Conservation (phyloP, 2,113 vertebrate species). For the Prietella phreatophila region DNA sequence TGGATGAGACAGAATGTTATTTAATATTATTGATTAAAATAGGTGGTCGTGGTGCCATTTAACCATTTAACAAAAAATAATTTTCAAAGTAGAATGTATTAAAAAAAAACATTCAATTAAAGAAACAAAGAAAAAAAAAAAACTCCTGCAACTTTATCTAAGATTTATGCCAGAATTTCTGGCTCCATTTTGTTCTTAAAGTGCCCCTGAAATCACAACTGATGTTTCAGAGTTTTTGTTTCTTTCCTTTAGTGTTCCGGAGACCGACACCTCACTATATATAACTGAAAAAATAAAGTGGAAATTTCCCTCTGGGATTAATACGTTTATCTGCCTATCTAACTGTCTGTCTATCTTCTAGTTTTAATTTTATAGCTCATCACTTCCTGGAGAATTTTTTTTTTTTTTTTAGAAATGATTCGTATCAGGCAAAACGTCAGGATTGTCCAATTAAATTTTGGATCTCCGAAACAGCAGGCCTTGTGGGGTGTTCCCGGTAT, state of each 20-base stretch:
- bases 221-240: neutral
- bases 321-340: neutral
- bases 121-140: too few relatives aligned
- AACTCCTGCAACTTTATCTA: too few relatives aligned
- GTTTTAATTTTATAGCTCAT: neutral
- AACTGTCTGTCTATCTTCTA: neutral
- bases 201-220: too few relatives aligned
- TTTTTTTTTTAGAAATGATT: neutral
- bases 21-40: neutral
- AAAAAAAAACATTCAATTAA: neutral
- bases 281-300: neutral
- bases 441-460: too few relatives aligned
- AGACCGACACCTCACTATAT: too few relatives aligned
- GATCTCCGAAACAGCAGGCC: too few relatives aligned
- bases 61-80: neutral
- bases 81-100: neutral
- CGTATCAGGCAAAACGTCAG: neutral
- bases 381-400: neutral
- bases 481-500: too few relatives aligned
- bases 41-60: neutral
- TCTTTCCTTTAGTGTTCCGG: neutral
- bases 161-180: too few relatives aligned
- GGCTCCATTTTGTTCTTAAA: too few relatives aligned
- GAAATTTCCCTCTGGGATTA: neutral
- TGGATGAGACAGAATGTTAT: neutral